Percentiles rank a stretch among this genome's conserved stretches.
These are phyloP conservation scores for Azemiops feae DNA, from an alignment of 2,113 vertebrate genomes.

Conservation along the genomic window DNA sequence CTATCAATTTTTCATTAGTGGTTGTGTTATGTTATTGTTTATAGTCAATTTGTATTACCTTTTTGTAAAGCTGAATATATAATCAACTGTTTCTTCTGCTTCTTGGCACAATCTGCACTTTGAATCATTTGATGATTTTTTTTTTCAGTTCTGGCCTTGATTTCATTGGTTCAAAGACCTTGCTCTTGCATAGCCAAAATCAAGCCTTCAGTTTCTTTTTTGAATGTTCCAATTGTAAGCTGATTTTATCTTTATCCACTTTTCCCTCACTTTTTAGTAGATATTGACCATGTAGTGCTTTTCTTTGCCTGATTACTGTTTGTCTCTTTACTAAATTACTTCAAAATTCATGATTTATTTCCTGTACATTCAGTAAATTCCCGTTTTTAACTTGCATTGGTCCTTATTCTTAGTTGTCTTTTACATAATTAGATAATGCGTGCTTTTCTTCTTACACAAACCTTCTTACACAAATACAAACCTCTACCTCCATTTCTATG, in stretches of 20 bases:
- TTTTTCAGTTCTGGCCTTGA: not conserved
- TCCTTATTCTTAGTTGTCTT: not conserved
- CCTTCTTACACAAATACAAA: too few relatives aligned
- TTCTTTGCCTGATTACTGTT: not conserved
- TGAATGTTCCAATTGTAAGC: not conserved
- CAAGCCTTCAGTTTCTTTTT: not conserved
- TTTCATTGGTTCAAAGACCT: not conserved
- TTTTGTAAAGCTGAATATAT: too few relatives aligned
- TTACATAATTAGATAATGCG: not conserved
- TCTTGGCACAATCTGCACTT: too few relatives aligned
- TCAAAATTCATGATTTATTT: not conserved
- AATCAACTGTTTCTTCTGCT: too few relatives aligned
- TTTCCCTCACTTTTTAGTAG: not conserved
- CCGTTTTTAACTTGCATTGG: not conserved
- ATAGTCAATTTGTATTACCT: too few relatives aligned
- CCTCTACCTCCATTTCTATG: not conserved
- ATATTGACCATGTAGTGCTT: not conserved
- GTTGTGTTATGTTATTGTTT: too few relatives aligned
- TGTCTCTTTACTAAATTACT: not conserved
- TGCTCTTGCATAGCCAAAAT: not conserved
- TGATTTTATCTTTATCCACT: not conserved
- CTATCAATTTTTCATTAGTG: too few relatives aligned
- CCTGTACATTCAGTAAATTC: not conserved
- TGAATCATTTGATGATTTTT: not conserved
- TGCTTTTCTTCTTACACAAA: not conserved